Evolutionary conservation across 2,797 vertebrate genomes (phyloP).

Genomic region (Macroramphosus scolopax): DNA sequence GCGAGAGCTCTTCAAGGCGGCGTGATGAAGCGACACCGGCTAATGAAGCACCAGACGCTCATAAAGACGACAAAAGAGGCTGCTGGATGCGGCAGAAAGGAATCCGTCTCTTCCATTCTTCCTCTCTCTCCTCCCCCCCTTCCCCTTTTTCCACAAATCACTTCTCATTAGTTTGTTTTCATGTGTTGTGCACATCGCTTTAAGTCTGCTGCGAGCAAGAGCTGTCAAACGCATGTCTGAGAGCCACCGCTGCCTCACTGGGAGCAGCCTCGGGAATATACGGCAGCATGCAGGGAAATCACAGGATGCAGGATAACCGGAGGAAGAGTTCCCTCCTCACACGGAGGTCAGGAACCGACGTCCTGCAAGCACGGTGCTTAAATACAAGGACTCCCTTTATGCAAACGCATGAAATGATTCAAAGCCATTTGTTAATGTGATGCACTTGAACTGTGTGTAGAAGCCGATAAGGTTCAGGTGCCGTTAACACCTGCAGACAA

Average conservation of each 20-base stretch:
- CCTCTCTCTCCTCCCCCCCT: neutral
- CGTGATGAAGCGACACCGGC: constrained; percentile 60
- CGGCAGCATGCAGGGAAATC: no score
- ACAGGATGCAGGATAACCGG: no score
- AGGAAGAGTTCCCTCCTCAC: no score
- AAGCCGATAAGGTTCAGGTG: no score
- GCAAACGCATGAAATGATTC: no score
- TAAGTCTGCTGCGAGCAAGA: constrained; percentile 62
- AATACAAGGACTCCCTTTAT: no score
- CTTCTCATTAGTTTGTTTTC: constrained; percentile 73
- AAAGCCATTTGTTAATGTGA: no score
- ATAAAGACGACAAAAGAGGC: constrained; percentile 45
- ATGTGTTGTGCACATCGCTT: constrained; percentile 55
- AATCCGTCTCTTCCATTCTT: constrained; percentile 24
- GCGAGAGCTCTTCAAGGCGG: constrained; percentile 54
- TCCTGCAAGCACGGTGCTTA: no score
- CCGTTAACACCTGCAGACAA: no score
- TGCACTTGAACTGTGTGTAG: no score
- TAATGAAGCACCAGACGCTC: constrained; percentile 68
- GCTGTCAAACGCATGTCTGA: constrained; percentile 66
- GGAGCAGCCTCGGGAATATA: constrained; percentile 52
- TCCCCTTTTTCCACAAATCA: constrained; percentile 51
- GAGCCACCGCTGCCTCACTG: constrained; percentile 59
- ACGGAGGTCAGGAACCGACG: no score
- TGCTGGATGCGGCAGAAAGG: constrained; percentile 15